Evolutionary conservation across 2,797 vertebrate genomes (phyloP).

Genomic region (Alosa sapidissima): DNA sequence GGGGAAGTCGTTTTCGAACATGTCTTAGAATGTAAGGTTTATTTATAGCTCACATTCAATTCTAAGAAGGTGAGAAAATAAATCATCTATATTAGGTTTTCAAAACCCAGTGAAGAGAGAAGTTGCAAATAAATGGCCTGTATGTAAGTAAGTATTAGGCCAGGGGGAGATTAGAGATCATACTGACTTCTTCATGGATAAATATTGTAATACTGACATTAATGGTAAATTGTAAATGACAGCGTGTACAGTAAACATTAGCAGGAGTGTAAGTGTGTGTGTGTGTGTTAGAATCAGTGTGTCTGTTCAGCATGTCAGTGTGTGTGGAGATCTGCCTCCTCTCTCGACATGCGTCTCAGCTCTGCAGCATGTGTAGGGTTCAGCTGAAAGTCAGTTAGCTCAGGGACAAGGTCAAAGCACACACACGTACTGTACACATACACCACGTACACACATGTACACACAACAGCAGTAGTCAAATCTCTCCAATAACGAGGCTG

Average conservation of each 20-base stretch:
- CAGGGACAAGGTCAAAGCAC: conserved; percentile 70
- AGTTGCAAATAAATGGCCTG: background rate
- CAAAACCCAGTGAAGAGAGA: background rate
- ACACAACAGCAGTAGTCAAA: conserved; percentile 57
- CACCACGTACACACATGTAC: conserved; percentile 25
- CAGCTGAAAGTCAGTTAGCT: conserved; percentile 76
- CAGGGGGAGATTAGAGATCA: background rate
- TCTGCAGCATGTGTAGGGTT: conserved; percentile 63
- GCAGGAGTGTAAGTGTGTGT: background rate
- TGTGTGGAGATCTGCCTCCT: conserved; percentile 4
- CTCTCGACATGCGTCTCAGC: background rate
- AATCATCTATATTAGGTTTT: background rate
- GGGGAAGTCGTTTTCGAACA: background rate
- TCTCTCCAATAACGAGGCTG: conserved; percentile 44
- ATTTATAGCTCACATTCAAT: background rate
- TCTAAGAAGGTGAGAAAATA: background rate
- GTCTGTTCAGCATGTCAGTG: background rate
- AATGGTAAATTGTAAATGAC: background rate
- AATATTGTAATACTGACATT: background rate
- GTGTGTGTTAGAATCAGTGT: background rate
- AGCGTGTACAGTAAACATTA: background rate
- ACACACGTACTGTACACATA: conserved; percentile 27
- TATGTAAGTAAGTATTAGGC: background rate
- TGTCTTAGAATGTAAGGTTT: background rate
- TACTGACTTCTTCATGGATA: background rate